Percentiles rank a stretch among this genome's conserved stretches.
These are phyloP conservation scores for Scolopax mira DNA, from an alignment of 2,113 vertebrate genomes.

Conservation along the genomic window DNA sequence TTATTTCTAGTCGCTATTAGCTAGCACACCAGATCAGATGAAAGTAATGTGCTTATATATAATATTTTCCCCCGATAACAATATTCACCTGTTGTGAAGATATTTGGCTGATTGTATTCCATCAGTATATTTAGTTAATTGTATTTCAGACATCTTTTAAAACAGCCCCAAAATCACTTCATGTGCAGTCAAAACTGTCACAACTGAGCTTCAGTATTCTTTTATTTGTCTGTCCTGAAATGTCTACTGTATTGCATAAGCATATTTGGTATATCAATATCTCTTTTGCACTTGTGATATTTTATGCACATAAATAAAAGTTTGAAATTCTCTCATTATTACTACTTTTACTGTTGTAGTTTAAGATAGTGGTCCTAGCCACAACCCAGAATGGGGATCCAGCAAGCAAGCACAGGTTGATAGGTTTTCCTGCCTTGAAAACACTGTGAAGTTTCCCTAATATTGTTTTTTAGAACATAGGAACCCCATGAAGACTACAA, in stretches of 20 bases:
- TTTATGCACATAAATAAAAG: background rate
- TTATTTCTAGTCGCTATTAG: slow-evolving; percentile 22
- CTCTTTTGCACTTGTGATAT: background rate
- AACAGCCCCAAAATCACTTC: background rate
- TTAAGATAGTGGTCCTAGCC: background rate
- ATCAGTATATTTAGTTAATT: background rate
- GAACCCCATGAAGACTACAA: background rate
- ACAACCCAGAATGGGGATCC: background rate
- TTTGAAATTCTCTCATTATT: background rate
- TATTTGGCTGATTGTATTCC: background rate
- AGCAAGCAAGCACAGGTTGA: background rate
- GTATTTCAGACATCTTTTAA: background rate
- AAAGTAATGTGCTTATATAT: background rate
- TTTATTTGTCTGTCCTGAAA: background rate
- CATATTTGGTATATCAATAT: background rate
- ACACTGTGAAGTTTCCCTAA: background rate
- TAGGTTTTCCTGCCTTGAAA: background rate
- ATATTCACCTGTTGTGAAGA: background rate
- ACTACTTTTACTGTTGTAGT: background rate
- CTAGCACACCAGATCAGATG: background rate
- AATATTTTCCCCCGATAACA: background rate
- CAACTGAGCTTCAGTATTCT: background rate
- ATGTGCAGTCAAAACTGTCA: background rate
- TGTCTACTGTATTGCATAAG: background rate
- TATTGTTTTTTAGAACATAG: background rate